Percentiles rank a stretch among this genome's conserved stretches.
Conservation (phyloP, 1,140 invertebrate species). For the Aphidius gifuensis region DNA sequence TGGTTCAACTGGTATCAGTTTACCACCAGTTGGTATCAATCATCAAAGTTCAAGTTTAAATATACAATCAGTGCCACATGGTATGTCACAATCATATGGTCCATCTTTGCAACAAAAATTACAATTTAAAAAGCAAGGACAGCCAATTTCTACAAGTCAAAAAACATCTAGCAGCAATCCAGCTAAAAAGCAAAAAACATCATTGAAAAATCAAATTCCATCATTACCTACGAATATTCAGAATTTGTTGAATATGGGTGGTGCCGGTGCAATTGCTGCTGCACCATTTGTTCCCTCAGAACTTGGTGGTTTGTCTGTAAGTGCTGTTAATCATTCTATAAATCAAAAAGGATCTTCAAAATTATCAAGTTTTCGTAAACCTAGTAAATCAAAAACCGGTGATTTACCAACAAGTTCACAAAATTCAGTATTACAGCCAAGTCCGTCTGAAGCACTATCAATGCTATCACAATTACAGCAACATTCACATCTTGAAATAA, state of each 20-base stretch:
- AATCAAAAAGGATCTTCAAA: constrained; percentile 21
- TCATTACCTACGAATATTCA: constrained; percentile 27
- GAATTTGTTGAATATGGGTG: constrained; percentile 25
- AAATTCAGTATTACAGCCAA: constrained; percentile 23
- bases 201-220: constrained; percentile 18
- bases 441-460: constrained; percentile 33
- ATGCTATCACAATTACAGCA: constrained; percentile 61
- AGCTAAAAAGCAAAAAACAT: constrained; percentile 31
- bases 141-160: constrained; percentile 22
- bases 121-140: constrained; percentile 44
- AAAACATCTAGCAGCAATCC: constrained; percentile 16
- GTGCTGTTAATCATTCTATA: constrained; percentile 24
- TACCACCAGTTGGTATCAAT: constrained; percentile 25
- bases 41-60: constrained; percentile 26
- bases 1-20: constrained; percentile 18
- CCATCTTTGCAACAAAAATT: constrained; percentile 46
- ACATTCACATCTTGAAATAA: constrained; percentile 63
- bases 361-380: constrained; percentile 31
- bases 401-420: constrained; percentile 26
- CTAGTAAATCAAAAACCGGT: constrained; percentile 28
- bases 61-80: constrained; percentile 35
- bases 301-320: constrained; percentile 41
- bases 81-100: constrained; percentile 24
- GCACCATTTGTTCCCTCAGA: constrained; percentile 34
- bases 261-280: constrained; percentile 24